Conservation (phyloP, 2,888 invertebrate species). For the Drosophila pseudotalamancana region DNA sequence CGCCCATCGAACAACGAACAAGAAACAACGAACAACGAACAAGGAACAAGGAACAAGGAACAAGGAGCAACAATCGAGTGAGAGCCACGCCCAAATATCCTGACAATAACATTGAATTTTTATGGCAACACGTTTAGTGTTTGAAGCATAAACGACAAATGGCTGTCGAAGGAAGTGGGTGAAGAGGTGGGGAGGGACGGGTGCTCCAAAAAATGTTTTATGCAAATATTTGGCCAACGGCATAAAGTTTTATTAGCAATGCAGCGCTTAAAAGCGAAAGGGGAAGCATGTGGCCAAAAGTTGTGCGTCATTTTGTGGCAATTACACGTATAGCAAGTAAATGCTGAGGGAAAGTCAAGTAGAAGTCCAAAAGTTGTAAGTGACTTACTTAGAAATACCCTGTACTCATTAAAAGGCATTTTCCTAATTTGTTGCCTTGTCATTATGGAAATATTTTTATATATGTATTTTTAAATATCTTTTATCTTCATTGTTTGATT, state of each 20-base stretch:
- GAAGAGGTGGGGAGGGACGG: not conserved
- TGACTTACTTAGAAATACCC: not conserved
- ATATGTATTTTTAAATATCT: not conserved
- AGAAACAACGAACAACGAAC: too few species aligned
- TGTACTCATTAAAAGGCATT: too few species aligned
- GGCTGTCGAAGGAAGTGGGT: not conserved
- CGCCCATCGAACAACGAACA: constrained; percentile 15
- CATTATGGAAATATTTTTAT: too few species aligned
- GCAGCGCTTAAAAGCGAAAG: not conserved
- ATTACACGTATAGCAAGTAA: constrained; percentile 26
- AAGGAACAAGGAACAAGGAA: too few species aligned
- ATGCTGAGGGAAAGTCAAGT: constrained; percentile 1
- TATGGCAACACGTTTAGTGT: constrained; percentile 57
- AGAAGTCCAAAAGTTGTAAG: not conserved
- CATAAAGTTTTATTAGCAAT: constrained; percentile 34
- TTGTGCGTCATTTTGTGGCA: constrained; percentile 40
- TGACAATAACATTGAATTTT: constrained; percentile 71
- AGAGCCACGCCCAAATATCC: constrained; percentile 35
- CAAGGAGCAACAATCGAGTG: constrained; percentile 9
- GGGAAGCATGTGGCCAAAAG: constrained; percentile 12
- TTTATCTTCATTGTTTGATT: too few species aligned
- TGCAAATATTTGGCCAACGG: constrained; percentile 45
- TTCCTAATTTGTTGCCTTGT: too few species aligned
- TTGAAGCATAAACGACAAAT: constrained; percentile 35
- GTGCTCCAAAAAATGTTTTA: constrained; percentile 34